A percentile compares a stretch with the other conserved stretches of the same genome.
Evolutionary conservation across 2,113 vertebrate genomes (phyloP).

Genomic region (Asarcornis scutulata): DNA sequence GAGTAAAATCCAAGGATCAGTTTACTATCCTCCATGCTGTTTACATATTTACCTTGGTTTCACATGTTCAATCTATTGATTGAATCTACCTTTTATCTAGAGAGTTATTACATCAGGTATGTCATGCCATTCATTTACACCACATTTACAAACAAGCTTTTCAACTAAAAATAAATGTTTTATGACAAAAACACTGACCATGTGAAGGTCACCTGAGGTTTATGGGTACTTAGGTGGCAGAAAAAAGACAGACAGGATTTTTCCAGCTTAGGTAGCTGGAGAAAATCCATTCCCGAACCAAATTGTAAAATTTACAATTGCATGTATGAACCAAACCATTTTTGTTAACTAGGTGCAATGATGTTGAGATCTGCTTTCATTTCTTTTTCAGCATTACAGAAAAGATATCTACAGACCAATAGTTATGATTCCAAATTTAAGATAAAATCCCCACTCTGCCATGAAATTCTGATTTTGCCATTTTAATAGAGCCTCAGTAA

Average conservation of each 20-base stretch:
- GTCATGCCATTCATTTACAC: neutral
- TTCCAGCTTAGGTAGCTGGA: neutral
- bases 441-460: neutral
- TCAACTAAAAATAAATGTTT: neutral
- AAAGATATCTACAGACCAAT: neutral
- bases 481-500: neutral
- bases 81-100: neutral
- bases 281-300: neutral
- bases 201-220: neutral
- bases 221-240: neutral
- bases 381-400: neutral
- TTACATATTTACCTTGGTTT: neutral
- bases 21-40: neutral
- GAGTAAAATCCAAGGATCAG: neutral
- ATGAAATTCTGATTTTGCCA: neutral
- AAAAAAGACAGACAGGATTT: rapidly evolving
- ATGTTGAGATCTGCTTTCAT: neutral
- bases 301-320: neutral
- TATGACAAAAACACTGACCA: neutral
- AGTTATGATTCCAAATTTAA: neutral
- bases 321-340: neutral
- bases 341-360: neutral
- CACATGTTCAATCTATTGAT: neutral
- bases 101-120: neutral
- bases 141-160: neutral